Conservation (phyloP, 2,113 vertebrate species). For the Rutilus rutilus region DNA sequence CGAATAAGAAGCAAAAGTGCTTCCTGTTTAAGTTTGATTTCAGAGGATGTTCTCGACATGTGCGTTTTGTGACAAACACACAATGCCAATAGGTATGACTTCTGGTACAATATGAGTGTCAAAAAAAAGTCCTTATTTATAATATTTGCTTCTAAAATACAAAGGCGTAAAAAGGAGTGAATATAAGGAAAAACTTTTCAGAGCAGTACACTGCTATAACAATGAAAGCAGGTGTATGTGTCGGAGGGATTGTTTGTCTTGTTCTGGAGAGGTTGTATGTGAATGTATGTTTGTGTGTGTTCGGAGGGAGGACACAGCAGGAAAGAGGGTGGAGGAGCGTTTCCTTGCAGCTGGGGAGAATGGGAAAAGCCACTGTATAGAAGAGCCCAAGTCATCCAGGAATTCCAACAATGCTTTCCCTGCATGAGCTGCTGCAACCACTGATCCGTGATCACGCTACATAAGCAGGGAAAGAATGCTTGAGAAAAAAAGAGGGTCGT, state of each 20-base stretch:
- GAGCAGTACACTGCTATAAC: not conserved
- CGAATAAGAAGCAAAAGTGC: conserved; percentile 1
- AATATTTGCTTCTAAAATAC: not conserved
- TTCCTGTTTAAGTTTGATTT: conserved; percentile 21
- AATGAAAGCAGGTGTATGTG: conserved; percentile 17
- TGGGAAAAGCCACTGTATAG: conserved; percentile 26
- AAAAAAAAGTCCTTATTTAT: not conserved
- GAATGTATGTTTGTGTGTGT: not conserved
- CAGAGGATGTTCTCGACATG: conserved; percentile 16
- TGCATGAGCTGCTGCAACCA: conserved; percentile 52
- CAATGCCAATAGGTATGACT: not conserved
- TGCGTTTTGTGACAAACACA: not conserved
- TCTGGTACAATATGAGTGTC: not conserved
- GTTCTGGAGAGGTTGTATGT: not conserved
- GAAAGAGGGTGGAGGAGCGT: conserved; percentile 36
- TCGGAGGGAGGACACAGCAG: not conserved
- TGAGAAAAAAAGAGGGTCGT: not conserved
- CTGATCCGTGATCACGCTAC: conserved; percentile 46
- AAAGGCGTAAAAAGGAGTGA: not conserved
- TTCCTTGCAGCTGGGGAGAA: conserved; percentile 40
- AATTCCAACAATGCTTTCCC: conserved; percentile 69
- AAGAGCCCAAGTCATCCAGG: conserved; percentile 53
- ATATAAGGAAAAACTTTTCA: not conserved
- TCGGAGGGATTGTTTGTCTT: conserved; percentile 1
- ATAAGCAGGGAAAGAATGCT: conserved; percentile 48